Evolutionary conservation across 2,888 invertebrate species (phyloP), one percentile per base, ranked within the genome.

Genomic region (Eueremaeus valkanovi): DNA sequence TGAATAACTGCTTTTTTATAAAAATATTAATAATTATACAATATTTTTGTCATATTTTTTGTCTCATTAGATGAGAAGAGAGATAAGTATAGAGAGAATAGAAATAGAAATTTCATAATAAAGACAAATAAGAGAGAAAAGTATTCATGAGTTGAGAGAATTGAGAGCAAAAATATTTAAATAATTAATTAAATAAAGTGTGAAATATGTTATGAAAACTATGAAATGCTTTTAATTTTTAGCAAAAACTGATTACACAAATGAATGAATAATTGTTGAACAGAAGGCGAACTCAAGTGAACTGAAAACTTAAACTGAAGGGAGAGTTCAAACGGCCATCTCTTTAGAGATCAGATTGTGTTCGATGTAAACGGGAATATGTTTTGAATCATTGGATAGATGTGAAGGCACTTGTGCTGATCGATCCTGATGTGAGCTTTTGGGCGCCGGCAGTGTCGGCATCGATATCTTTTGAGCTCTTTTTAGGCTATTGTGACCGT

Each of bases 311-410:
- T n/a, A n/a, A n/a, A n/a, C n/a, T n/a, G n/a, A n/a, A n/a, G n/a
- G n/a, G n/a, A n/a, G n/a, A n/a, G n/a, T n/a, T 66, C 33, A 66
- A 66, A 66, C 66, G 21, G 66, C 66, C 66, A 66, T 66, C 40
- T 66, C 66, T 66, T 66, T 66, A 2, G 66, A 27, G 21, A 21
- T 9, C 21, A 40, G 31, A 31, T 66, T 66, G 31, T 66, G 66
- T 36, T 66, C 66, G 66, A 66, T 66, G 36, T 66, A 66, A 36
- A 66, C 66, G 1, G 66, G 66, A 18, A 66, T 66, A 11, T 21
- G 66, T 66, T 66, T 66, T 36, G 3, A 21, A 33, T 66, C 36
- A 31, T 66, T 66, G 3, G 36, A 21, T 13, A 66, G 8, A 40
- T n/a, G 66, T 33, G 40, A 66, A 66, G 66, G 66, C 66, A 66